Percentiles rank a stretch among this genome's conserved stretches.
Conservation (phyloP, 2,113 vertebrate species). For the Scalopus aquaticus region DNA sequence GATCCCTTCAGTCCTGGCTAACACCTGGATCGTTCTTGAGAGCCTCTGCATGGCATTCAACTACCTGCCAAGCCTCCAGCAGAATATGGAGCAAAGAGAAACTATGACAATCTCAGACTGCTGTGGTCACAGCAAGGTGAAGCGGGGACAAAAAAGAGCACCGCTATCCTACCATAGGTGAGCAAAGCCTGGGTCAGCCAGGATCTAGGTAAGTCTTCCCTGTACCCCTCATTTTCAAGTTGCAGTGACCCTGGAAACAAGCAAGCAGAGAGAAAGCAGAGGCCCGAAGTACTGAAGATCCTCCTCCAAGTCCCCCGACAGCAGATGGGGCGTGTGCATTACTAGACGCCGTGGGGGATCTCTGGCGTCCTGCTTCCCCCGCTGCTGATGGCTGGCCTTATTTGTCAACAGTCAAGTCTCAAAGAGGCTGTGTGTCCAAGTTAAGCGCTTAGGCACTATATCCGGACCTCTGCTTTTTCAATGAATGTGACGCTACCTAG, state of each 20-base stretch:
- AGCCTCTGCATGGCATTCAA: not conserved
- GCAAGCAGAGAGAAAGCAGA: not conserved
- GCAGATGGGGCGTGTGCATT: not conserved
- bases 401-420: not conserved
- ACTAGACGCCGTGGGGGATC: not conserved
- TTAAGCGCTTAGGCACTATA: not conserved
- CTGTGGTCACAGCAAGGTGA: not conserved
- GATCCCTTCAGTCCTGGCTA: slow-evolving; percentile 31
- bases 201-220: not conserved
- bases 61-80: not conserved
- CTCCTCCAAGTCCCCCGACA: not conserved
- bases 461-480: slow-evolving; percentile 28
- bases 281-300: not conserved
- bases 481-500: not conserved
- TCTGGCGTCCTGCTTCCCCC: not conserved
- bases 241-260: not conserved
- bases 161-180: not conserved
- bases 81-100: slow-evolving; percentile 33
- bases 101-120: not conserved
- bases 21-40: slow-evolving; percentile 45
- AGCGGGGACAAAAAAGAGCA: not conserved
- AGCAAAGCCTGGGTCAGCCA: not conserved
- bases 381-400: not conserved
- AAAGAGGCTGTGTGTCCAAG: not conserved
- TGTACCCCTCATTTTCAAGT: not conserved